Evolutionary conservation across 2,113 vertebrate genomes (phyloP), one percentile per base, ranked within the genome.

Genomic region (Engraulis encrasicolus): DNA sequence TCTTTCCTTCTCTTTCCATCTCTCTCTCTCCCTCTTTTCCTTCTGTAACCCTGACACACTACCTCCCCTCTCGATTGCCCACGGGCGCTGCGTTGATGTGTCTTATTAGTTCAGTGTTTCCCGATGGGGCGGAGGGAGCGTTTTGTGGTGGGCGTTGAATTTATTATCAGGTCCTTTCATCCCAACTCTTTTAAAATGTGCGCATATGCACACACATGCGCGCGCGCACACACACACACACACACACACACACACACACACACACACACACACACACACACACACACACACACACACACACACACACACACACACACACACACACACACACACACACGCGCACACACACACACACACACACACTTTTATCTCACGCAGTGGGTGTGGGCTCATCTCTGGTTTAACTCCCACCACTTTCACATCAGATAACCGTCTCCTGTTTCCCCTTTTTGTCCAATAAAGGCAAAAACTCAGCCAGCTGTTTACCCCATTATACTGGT

Each of bases 91-190:
- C 27, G n/a, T n/a, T n/a, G n/a, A n/a, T 74, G 27, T 12, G 2
- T 74, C 66, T 74, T 74, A 74, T 74, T 74, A 74, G 31, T 74
- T 2, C 4, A 3, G 11, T 74, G 31, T 34, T 74, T 31, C 15
- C 23, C 66, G 27, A 14, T 34, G 27, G n/a, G 66, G 27, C 17
- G 27, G 27, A 36, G 66, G 23, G 7, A 34, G 40, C 11, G 6
- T 74, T 66, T 58, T 34, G 58, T 23, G 58, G 58, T 74, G 66
- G 66, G 66, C 9, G 58, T 66, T 66, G 58, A 74, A 74, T 74
- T 74, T 36, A 36, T 74, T 74, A 74, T 74, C 12, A 19, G 27
- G 66, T n/a, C n/a, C 31, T 74, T 74, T 74, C 5, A 74, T 74
- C 27, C 31, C 66, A 36, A 34, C 11, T 5, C 66, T 14, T 34